Evolutionary conservation across 2,888 invertebrate genomes (phyloP), one percentile per base, ranked within the genome.

Genomic region (Drosophila multiciliata): DNA sequence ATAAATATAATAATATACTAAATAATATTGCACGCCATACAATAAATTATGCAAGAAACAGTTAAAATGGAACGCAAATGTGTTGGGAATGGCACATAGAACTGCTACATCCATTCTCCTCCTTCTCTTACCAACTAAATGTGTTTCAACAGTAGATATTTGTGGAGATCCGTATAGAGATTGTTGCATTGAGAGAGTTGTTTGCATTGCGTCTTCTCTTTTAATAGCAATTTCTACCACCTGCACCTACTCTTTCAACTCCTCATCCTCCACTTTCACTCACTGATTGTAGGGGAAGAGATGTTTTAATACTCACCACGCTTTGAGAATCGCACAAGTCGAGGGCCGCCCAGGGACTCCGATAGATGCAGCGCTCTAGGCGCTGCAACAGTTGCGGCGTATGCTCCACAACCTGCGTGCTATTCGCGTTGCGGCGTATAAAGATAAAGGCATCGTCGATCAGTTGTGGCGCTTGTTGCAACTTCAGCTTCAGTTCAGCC

Each of bases 391-490:
- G 76, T 80, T 91, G 90, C 79, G 91, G 91, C 64, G 93, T 92
- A 79, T 93, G 88, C 76, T 92, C 92, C 77, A 93, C 90, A 71
- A 93, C 91, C 78, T 92, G 92, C 57, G 93, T 91, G 76, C 89
- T 83, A 75, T 93, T 93, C 66, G 91, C 92, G 67, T 91, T 92
- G 68, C 93, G 92, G 48, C 92, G 90, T 52, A 93, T 93, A 68
- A 92, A 92, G 68, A 93, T 92, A 87, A 93, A 93, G 78, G 93
- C 91, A 84, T 93, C 92, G 85, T 93, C 93, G 77, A 93, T 91
- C 73, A 93, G 81, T 73, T 93, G 93, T 61, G 91, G 91, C 73
- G 92, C 89, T 83, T 89, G 92, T 20, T 90, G 87, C 71, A 93
- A 83, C 32, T 91, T 87, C 69, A 93, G 86, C 29, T 91, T 87